Percentiles rank a stretch among this genome's conserved stretches.
These are phyloP conservation scores for Esox masquinongy DNA, from an alignment of 2,797 vertebrate genomes.

Conservation along the genomic window DNA sequence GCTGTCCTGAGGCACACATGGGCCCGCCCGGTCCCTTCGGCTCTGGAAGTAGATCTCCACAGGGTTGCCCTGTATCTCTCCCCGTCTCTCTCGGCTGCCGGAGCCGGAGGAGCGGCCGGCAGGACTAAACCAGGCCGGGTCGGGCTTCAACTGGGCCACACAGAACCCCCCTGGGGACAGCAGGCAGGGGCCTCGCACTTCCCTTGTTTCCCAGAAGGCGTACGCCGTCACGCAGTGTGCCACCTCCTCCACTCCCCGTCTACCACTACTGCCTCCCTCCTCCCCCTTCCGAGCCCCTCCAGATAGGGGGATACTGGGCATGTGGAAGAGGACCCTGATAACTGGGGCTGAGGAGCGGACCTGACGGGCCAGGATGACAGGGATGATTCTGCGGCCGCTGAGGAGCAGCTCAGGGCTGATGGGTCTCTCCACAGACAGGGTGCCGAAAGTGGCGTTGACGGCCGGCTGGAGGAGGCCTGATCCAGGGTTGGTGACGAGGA, in stretches of 20 bases:
- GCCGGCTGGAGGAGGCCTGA: slow-evolving; percentile 64
- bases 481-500: slow-evolving; percentile 81
- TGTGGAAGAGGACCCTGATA: slow-evolving; percentile 89
- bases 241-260: slow-evolving; percentile 34
- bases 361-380: slow-evolving; percentile 78
- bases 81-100: slow-evolving; percentile 72
- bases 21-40: slow-evolving; percentile 66
- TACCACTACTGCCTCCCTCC: background rate
- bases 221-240: slow-evolving; percentile 86
- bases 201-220: slow-evolving; percentile 86
- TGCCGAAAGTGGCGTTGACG: slow-evolving; percentile 86
- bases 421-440: slow-evolving; percentile 78
- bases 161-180: slow-evolving; percentile 84
- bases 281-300: slow-evolving; percentile 44
- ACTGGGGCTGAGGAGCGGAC: slow-evolving; percentile 80
- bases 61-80: slow-evolving; percentile 72
- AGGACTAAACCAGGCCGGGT: slow-evolving; percentile 83
- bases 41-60: slow-evolving; percentile 91
- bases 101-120: slow-evolving; percentile 63
- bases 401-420: slow-evolving; percentile 81
- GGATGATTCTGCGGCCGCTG: slow-evolving; percentile 74
- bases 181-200: slow-evolving; percentile 83
- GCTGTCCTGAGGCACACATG: slow-evolving; percentile 77
- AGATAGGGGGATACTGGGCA: slow-evolving; percentile 54
- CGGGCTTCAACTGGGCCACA: slow-evolving; percentile 84